phyloP scores from a whole-genome alignment of 1,140 invertebrate species.

The Brachionus asplanchnoidis region DNA sequence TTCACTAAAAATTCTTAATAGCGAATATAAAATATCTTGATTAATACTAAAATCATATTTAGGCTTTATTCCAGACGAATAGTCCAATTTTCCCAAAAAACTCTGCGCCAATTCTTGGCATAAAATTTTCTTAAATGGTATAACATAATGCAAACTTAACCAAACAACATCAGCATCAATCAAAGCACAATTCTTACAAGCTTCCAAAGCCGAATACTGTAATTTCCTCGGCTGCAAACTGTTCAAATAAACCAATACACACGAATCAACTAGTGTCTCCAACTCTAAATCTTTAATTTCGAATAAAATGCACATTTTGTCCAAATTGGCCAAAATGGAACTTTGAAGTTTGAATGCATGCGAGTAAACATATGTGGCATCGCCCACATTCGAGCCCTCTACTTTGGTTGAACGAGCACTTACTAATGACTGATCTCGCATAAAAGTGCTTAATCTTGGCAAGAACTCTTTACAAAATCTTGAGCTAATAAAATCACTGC shows the following conservation, averaged over 20 bases:
- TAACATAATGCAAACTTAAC: conserved; percentile 25
- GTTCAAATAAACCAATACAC: conserved; percentile 18
- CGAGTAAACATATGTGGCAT: conserved; percentile 32
- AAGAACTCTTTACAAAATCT: conserved; percentile 22
- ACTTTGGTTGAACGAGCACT: background rate
- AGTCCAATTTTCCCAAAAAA: background rate
- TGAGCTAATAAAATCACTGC: conserved; percentile 17
- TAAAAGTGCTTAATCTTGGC: conserved; percentile 7
- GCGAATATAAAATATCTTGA: background rate
- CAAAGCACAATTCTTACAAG: conserved; percentile 15
- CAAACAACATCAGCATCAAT: conserved; percentile 29
- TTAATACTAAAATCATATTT: conserved; percentile 15
- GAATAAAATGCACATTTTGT: conserved; percentile 41
- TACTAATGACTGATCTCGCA: background rate
- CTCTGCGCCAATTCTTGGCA: background rate
- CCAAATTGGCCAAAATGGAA: conserved; percentile 4
- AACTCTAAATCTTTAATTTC: conserved; percentile 15
- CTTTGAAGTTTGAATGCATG: conserved; percentile 33
- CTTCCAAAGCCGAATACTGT: background rate
- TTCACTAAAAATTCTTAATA: background rate
- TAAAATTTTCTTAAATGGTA: conserved; percentile 14
- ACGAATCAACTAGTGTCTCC: conserved; percentile 12
- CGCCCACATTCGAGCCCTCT: background rate
- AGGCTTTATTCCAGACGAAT: background rate
- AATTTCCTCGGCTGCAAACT: background rate